Evolutionary conservation across 2,888 invertebrate genomes (phyloP), one percentile per base, ranked within the genome.

Genomic region (Plagodis pulveraria): DNA sequence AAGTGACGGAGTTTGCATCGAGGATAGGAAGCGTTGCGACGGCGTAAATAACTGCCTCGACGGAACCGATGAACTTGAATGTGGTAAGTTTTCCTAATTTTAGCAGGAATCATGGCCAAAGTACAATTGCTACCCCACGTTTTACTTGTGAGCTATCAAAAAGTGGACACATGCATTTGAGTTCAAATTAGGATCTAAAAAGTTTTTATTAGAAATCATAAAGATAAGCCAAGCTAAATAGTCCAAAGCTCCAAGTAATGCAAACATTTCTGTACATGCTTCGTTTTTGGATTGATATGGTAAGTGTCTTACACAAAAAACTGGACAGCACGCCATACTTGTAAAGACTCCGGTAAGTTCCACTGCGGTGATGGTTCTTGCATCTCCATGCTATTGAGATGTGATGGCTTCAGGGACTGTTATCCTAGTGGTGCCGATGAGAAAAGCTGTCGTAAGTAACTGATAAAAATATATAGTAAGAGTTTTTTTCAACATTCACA

Each of bases 361-460:
- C 94, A 94, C 66, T 97, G 97, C 84, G 92, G 90, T 59, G 96
- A 96, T 82, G 95, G 96, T 51, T 93, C 94, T 72, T 97, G 97
- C 83, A 95, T 97, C 72, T 95, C 95, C 46, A 92, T 94, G 66
- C 84, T 93, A 47, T 89, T 94, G 67, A 94, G 95, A 51, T 97
- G 97, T 83, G 95, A 97, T 81, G 95, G 96, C 61, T 94, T 93
- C 73, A 93, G 93, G 77, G 96, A 97, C 87, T 97, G 97, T 84
- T 93, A 93, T 6, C 85, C 87, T 61, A 96, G 95, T 82, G 93
- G 93, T 38, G 93, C 93, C 52, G 95, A 95, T 73, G 95, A 95
- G 77, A 84, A 91, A 58, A 93, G 87, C 62, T 95, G 95, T 82
- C 94, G 95, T 95, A 94, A 87, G 95, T 94, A 83, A 73, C 41